phyloP scores from a whole-genome alignment of 2,797 vertebrate genomes.

The Hemibagrus guttatus region DNA sequence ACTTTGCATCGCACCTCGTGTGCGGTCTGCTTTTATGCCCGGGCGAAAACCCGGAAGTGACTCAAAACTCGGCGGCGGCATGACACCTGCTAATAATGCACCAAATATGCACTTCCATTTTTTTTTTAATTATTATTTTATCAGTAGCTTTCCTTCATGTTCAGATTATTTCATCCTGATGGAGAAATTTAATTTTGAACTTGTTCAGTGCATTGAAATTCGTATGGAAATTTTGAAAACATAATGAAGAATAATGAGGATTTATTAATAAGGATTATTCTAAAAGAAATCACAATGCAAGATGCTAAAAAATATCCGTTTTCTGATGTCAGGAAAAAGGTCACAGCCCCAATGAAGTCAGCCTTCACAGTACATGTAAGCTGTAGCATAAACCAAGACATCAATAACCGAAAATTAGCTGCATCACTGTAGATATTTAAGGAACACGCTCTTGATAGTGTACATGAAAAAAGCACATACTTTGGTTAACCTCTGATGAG shows the following conservation, averaged over 20 bases:
- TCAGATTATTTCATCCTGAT: no score
- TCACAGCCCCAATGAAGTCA: neutral
- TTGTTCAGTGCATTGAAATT: neutral
- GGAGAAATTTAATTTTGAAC: no score
- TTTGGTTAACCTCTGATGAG: neutral
- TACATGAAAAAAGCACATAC: neutral
- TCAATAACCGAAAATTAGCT: neutral
- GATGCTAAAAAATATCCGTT: constrained; percentile 4
- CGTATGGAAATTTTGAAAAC: constrained; percentile 12
- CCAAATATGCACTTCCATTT: no score
- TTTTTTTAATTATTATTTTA: no score
- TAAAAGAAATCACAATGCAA: constrained; percentile 4
- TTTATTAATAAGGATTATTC: no score
- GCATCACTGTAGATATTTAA: neutral
- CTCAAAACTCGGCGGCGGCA: no score
- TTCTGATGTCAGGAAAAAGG: neutral
- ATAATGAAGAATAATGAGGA: neutral
- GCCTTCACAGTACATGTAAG: constrained; percentile 10
- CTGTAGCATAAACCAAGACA: neutral
- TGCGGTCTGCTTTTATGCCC: no score
- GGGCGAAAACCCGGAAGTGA: no score
- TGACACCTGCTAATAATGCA: no score
- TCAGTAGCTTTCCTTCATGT: no score
- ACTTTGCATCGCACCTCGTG: no score
- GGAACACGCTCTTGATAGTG: neutral